Percentiles rank a stretch among this genome's conserved stretches.
Conservation (phyloP, 1,140 invertebrate species). For the Platyscapa corneri region DNA sequence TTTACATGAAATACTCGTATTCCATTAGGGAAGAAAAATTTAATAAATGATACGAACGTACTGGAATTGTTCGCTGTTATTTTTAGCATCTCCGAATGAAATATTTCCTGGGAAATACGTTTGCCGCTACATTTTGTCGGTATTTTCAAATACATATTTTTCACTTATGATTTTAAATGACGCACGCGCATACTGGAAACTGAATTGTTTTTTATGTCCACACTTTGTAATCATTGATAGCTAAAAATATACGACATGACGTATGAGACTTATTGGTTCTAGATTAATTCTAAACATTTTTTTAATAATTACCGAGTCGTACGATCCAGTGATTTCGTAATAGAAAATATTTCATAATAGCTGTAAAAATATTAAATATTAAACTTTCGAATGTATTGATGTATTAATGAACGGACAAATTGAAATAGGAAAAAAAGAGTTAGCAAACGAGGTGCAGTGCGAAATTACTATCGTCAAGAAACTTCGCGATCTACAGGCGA, state of each 20-base stretch:
- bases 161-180: too few species aligned
- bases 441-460: background rate
- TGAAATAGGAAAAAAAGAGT: background rate
- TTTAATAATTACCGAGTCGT: background rate
- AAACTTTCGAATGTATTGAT: background rate
- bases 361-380: background rate
- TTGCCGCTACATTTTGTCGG: background rate
- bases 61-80: background rate
- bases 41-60: too few species aligned
- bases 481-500: background rate
- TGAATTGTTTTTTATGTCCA: too few species aligned
- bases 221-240: too few species aligned
- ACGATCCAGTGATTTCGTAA: background rate
- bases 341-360: background rate
- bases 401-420: background rate
- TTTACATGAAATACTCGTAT: background rate
- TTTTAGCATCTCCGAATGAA: background rate
- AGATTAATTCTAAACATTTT: background rate
- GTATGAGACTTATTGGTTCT: background rate
- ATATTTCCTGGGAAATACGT: background rate
- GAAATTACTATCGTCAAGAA: background rate
- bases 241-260: too few species aligned
- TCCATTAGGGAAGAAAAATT: too few species aligned
- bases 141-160: too few species aligned
- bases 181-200: too few species aligned